Base-by-base conservation (phyloP, 1,140 invertebrate genomes). In the Doryteuthis pealeii region DNA sequence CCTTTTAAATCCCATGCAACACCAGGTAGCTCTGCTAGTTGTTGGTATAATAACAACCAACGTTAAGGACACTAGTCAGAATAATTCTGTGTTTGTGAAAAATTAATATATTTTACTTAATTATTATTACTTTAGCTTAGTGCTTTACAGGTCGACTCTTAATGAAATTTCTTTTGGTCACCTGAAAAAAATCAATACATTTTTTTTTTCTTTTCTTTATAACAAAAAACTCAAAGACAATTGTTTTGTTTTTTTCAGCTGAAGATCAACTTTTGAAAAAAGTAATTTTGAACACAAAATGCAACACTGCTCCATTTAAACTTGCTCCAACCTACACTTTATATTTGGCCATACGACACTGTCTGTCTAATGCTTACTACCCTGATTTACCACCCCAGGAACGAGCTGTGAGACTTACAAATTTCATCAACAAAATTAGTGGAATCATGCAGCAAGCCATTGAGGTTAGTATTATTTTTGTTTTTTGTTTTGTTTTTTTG, bases 251-350 rank as follows among this genome's bases (percentile, higher is more conserved):
- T 62, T 62, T 62, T 62, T 62, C 18, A 62, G 54, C 54, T n/a
- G 96, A 98, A 89, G 95, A 96, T 84, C 91, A 93, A 58, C 96
- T 98, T 87, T 89, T 98, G 26, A 92, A 93, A 77, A 92, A 93
- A 18, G 92, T 97, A 74, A 94, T 98, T 77, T 92, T 93, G 15
- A 92, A 96, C 78, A 91, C 97, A 66, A 95, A 97, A 87, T 82
- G 78, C 10, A 79, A 82, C 1, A 79, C 83, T 33, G 85, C 90
- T 2, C 88, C 90, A 80, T 91, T 91, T 80, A 91, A 91, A 87
- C 89, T 99, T 62, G 94, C 96, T 1, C 96, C 96, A 0, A 96
- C 96, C 6, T 99, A 98, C 86, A 95, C 95, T 0, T 90, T 98
- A 2, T 99, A 99, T 87, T 90, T 99, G 83, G 95, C 94, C 77